A percentile compares a stretch with the other conserved stretches of the same genome.
Evolutionary conservation across 1,140 invertebrate species (phyloP).

Genomic region (Limonius californicus): DNA sequence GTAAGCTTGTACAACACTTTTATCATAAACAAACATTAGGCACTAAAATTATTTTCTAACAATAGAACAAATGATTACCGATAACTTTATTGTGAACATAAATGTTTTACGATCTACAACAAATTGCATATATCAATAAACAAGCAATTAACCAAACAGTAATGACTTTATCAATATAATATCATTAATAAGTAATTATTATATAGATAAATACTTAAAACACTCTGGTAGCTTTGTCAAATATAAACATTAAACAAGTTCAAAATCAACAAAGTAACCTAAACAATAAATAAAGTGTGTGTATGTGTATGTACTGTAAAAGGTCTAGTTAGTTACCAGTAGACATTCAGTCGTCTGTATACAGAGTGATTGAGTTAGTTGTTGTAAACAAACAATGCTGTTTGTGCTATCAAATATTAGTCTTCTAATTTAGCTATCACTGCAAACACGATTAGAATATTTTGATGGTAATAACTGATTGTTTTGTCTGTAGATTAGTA

Average conservation of each 20-base stretch:
- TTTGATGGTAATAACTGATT: constrained; percentile 30
- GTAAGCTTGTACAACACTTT: background rate
- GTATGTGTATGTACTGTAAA: background rate
- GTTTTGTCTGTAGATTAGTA: constrained; percentile 40
- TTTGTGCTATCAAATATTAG: constrained; percentile 39
- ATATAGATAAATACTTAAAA: constrained; percentile 25
- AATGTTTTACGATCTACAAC: too few relatives aligned
- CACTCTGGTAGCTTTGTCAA: constrained; percentile 29
- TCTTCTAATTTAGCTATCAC: constrained; percentile 35
- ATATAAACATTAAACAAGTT: constrained; percentile 33
- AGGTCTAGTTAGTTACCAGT: constrained; percentile 20
- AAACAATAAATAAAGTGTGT: constrained; percentile 28
- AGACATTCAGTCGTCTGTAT: constrained; percentile 23
- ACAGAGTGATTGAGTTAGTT: constrained; percentile 37
- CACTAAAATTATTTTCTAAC: too few relatives aligned
- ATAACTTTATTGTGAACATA: too few relatives aligned
- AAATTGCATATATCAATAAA: background rate
- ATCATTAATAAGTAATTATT: constrained; percentile 11
- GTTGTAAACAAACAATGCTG: constrained; percentile 33
- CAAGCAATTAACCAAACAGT: background rate
- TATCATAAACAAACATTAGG: background rate
- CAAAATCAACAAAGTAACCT: constrained; percentile 28
- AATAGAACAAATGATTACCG: too few relatives aligned
- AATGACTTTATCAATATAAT: constrained; percentile 9
- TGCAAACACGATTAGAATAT: constrained; percentile 32